Conservation (phyloP, 2,888 invertebrate genomes). For the Apamea epomidion region DNA sequence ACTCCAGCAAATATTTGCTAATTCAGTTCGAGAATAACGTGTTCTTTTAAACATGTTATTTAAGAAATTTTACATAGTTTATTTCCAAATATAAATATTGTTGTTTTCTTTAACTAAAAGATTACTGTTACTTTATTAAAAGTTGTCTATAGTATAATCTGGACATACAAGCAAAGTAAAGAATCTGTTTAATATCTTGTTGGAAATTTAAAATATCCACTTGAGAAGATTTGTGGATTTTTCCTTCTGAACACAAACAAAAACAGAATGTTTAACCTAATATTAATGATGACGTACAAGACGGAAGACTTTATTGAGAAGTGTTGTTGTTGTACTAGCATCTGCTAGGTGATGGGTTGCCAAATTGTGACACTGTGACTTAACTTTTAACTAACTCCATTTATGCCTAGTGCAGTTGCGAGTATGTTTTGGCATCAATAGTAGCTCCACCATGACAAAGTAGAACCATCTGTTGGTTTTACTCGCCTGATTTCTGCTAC, state of each 20-base stretch:
- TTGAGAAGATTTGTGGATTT: neutral
- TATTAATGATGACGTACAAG: constrained; percentile 28
- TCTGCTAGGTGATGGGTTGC: constrained; percentile 37
- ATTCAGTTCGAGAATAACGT: constrained; percentile 26
- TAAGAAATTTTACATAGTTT: constrained; percentile 27
- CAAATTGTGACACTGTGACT: constrained; percentile 34
- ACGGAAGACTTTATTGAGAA: constrained; percentile 16
- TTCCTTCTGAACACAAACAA: constrained; percentile 9
- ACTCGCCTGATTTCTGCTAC: neutral
- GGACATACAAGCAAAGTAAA: constrained; percentile 10
- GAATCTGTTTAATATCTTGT: neutral
- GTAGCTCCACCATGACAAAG: neutral
- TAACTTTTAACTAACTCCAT: constrained; percentile 14
- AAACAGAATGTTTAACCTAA: constrained; percentile 27
- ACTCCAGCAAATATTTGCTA: constrained; percentile 33
- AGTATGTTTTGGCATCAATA: constrained; percentile 18
- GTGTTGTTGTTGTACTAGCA: constrained; percentile 39
- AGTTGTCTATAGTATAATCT: neutral
- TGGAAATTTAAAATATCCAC: neutral
- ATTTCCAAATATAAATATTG: constrained; percentile 21
- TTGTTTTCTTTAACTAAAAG: neutral
- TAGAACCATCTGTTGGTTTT: neutral
- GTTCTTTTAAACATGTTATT: constrained; percentile 25
- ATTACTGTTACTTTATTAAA: constrained; percentile 9
- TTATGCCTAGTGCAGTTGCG: neutral